Evolutionary conservation across 2,888 invertebrate genomes (phyloP).

Genomic region (Athetis lepigone): DNA sequence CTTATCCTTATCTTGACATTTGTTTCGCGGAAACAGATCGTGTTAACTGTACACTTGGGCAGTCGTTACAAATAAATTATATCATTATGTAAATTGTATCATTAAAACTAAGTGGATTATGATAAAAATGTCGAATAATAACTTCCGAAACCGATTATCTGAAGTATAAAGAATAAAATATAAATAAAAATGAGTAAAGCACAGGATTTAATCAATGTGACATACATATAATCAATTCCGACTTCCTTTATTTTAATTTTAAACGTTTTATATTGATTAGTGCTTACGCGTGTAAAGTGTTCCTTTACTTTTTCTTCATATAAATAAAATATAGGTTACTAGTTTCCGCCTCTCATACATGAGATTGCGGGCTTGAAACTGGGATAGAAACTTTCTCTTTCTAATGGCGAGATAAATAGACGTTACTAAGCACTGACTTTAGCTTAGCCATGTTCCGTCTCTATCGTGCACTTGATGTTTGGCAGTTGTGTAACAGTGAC

Average conservation of each 20-base stretch:
- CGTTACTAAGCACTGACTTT: no score
- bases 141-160: slow-evolving; percentile 40
- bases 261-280: neutral
- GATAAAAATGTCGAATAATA: slow-evolving; percentile 19
- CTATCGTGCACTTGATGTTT: no score
- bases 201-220: slow-evolving; percentile 27
- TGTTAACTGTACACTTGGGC: slow-evolving; percentile 27
- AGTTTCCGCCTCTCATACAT: no score
- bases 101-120: slow-evolving; percentile 19
- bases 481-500: no score
- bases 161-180: slow-evolving; percentile 24
- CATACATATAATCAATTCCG: neutral
- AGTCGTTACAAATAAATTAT: slow-evolving; percentile 26
- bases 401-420: no score
- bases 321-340: neutral
- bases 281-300: slow-evolving; percentile 24
- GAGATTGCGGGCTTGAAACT: no score
- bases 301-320: neutral
- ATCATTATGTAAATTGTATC: slow-evolving; percentile 25
- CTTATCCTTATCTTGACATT: slow-evolving; percentile 38
- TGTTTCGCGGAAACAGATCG: slow-evolving; percentile 40
- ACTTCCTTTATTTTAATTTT: slow-evolving; percentile 17
- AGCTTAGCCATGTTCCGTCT: no score
- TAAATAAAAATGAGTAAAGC: slow-evolving; percentile 22
- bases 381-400: no score